Percentiles rank a stretch among this genome's conserved stretches.
These are phyloP conservation scores for Pegea sp. DNA, from an alignment of 23 tunicate genomes.

Conservation along the genomic window DNA sequence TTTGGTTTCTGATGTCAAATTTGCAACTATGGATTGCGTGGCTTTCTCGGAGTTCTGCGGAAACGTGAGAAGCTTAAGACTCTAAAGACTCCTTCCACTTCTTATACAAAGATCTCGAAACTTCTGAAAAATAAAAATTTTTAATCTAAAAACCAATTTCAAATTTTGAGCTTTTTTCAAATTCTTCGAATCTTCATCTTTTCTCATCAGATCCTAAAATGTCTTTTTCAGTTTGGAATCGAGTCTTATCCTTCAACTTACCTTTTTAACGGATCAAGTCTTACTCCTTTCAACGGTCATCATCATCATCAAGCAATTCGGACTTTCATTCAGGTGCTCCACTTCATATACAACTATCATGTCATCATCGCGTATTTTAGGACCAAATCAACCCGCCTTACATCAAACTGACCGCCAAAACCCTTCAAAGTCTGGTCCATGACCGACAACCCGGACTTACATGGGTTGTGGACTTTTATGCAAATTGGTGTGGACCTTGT, in stretches of 20 bases:
- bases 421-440: conserved; percentile 27
- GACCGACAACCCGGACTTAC: conserved; percentile 44
- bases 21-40: conserved; percentile 79
- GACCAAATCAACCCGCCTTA: conserved; percentile 80
- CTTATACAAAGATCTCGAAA: no score
- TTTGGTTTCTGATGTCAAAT: conserved; percentile 20
- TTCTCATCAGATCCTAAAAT: no score
- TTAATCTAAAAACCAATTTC: no score
- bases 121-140: no score
- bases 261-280: conserved; percentile 40
- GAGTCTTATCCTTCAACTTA: conserved; percentile 78
- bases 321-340: conserved; percentile 49
- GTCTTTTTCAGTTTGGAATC: conserved; percentile 38
- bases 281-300: conserved; percentile 62
- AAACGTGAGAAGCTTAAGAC: no score
- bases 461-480: conserved; percentile 94
- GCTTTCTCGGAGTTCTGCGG: no score
- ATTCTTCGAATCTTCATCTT: no score
- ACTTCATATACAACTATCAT: neutral
- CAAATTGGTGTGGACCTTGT: conserved; percentile 93
- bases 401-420: conserved; percentile 35
- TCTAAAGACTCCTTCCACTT: no score
- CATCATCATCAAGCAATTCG: conserved; percentile 39
- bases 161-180: no score
- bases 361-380: conserved; percentile 4